These are phyloP conservation scores for Spinus olivaceus DNA, from an alignment of 2,797 vertebrate genomes.

Conservation along the genomic window DNA sequence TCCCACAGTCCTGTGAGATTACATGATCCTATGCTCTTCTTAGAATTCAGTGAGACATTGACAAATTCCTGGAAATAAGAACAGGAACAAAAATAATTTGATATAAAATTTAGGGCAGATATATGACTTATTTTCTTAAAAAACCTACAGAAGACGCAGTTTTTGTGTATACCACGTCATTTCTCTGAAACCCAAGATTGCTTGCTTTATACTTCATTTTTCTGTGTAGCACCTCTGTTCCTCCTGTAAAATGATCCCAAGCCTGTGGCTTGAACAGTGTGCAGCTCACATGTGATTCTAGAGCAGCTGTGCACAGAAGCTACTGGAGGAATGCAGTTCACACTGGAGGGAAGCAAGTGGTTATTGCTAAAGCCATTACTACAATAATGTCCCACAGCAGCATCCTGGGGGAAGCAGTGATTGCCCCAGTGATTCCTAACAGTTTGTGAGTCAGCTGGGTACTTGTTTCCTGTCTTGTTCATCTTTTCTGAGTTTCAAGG, in stretches of 20 bases:
- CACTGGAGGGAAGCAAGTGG: background rate
- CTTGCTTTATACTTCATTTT: background rate
- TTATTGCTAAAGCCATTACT: background rate
- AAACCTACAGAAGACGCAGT: background rate
- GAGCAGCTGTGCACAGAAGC: background rate
- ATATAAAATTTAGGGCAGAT: background rate
- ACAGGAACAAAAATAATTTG: background rate
- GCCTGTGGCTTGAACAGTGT: background rate
- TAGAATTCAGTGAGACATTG: background rate
- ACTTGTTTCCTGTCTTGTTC: background rate
- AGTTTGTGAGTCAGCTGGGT: background rate
- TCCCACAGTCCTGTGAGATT: constrained; percentile 64
- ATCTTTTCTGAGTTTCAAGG: background rate
- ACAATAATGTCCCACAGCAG: background rate
- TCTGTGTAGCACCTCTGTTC: background rate
- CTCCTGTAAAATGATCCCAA: background rate
- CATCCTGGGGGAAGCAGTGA: background rate
- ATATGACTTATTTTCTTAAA: background rate
- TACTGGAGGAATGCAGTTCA: background rate
- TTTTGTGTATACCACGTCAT: background rate
- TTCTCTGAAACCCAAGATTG: background rate
- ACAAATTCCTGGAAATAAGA: constrained; percentile 21
- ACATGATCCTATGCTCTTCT: background rate
- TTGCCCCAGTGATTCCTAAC: background rate
- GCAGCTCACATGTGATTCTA: rapidly evolving